phyloP scores from a whole-genome alignment of 1,140 invertebrate genomes.

The Dendroctonus ponderosae region DNA sequence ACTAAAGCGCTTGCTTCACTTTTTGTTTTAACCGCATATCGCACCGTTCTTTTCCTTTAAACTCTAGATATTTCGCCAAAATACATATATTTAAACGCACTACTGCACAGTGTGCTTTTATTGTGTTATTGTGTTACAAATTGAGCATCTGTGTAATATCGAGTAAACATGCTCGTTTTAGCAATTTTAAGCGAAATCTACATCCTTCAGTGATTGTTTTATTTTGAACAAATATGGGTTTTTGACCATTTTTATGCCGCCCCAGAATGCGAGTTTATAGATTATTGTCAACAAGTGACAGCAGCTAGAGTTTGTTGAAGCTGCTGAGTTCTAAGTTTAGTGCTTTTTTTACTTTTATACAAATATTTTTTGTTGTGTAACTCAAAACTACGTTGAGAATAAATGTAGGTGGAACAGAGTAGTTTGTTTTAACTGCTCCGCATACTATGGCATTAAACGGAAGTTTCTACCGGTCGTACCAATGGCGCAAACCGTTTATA shows the following conservation, averaged over 20 bases:
- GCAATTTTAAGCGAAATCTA: too few species aligned
- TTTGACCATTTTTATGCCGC: too few species aligned
- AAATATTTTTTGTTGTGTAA: background rate
- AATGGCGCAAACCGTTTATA: constrained; percentile 36
- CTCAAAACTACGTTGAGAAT: background rate
- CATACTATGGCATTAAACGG: constrained; percentile 18
- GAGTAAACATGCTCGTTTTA: too few species aligned
- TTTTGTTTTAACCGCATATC: background rate
- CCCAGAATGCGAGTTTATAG: too few species aligned
- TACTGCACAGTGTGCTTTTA: too few species aligned
- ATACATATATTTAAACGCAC: background rate
- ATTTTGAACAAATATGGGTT: too few species aligned
- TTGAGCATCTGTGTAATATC: too few species aligned
- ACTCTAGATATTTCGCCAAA: background rate
- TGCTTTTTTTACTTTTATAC: constrained; percentile 13
- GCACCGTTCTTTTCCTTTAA: constrained; percentile 2
- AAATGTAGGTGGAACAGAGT: background rate
- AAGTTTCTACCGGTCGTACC: constrained; percentile 36
- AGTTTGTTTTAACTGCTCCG: too few species aligned
- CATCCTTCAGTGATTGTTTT: too few species aligned
- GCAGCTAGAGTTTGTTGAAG: background rate
- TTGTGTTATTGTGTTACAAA: too few species aligned
- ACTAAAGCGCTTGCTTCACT: too few species aligned
- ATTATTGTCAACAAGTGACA: too few species aligned
- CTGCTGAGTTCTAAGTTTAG: background rate